These are phyloP conservation scores for Rallus limicola DNA, from an alignment of 2,113 vertebrate species.

Conservation along the genomic window DNA sequence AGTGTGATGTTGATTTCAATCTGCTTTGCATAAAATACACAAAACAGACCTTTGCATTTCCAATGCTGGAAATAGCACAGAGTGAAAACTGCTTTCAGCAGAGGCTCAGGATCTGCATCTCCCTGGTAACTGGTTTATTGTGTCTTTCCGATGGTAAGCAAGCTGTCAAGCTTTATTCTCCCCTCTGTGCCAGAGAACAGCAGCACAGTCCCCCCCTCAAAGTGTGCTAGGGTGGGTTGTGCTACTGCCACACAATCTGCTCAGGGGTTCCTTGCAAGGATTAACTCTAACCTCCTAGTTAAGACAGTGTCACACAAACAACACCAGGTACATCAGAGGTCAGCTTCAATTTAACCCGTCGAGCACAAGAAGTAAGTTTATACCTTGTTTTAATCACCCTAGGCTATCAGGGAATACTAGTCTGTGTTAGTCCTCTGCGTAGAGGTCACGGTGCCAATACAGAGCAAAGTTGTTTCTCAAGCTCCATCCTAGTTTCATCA, in stretches of 20 bases:
- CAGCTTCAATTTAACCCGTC: neutral
- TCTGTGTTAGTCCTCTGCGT: too few species aligned
- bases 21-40: slow-evolving; percentile 33
- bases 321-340: neutral
- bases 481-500: neutral
- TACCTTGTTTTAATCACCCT: neutral
- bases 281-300: neutral
- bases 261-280: neutral
- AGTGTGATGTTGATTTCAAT: slow-evolving; percentile 9
- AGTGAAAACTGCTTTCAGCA: neutral
- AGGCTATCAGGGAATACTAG: too few species aligned
- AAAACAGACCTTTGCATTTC: neutral
- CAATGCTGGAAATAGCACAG: neutral
- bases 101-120: neutral
- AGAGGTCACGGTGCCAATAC: neutral
- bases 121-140: neutral
- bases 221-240: neutral
- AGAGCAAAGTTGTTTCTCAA: accelerated
- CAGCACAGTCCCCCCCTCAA: neutral
- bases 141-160: neutral
- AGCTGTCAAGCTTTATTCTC: neutral
- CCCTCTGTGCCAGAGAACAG: neutral
- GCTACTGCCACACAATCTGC: neutral
- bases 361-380: neutral
- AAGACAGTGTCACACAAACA: neutral